These are phyloP conservation scores for Calcarius lapponicus DNA, from an alignment of 2,797 vertebrate species.

Conservation along the genomic window DNA sequence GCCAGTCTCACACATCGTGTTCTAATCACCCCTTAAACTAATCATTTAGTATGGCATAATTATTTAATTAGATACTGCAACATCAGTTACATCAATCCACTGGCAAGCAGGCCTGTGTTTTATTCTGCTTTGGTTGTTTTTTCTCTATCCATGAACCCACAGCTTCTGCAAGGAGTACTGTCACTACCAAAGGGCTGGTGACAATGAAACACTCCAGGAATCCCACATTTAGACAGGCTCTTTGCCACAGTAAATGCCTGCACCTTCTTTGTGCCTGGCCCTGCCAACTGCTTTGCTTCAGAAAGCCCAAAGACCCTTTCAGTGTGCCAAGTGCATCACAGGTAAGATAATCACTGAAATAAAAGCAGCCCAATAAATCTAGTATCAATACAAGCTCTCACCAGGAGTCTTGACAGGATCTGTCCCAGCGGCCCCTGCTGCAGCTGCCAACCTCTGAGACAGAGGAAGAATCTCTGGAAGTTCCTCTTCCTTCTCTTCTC, in stretches of 20 bases:
- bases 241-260: background rate
- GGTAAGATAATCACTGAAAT: background rate
- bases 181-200: background rate
- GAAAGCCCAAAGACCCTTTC: background rate
- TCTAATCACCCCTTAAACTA: background rate
- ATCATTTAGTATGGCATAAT: background rate
- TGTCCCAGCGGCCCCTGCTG: background rate
- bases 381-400: constrained; percentile 57
- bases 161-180: background rate
- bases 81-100: background rate
- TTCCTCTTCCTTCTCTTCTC: constrained; percentile 71
- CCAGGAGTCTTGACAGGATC: constrained; percentile 79
- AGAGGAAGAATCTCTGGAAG: constrained; percentile 73
- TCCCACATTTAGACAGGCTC: background rate
- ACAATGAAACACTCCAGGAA: background rate
- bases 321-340: background rate
- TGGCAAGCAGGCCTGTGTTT: background rate
- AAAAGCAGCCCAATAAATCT: background rate
- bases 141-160: background rate
- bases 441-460: constrained; percentile 65
- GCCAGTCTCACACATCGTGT: background rate
- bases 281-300: background rate
- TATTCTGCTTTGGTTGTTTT: background rate
- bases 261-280: background rate
- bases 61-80: background rate